A percentile compares a stretch with the other conserved stretches of the same genome.
phyloP scores from a whole-genome alignment of 1,140 invertebrate species.

The Catajapyx aquilonaris region DNA sequence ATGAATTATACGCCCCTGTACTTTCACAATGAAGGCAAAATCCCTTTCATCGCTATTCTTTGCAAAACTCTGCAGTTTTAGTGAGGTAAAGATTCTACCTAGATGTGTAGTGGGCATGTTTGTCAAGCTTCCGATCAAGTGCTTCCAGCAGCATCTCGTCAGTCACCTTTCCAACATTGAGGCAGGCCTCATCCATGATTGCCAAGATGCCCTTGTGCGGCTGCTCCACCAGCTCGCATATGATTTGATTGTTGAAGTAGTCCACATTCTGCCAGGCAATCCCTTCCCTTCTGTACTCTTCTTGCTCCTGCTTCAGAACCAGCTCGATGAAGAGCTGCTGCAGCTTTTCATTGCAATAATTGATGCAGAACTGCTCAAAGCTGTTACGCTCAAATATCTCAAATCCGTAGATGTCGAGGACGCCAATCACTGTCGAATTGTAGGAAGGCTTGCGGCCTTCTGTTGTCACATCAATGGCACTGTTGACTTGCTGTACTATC shows the following conservation, averaged over 20 bases:
- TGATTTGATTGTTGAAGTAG: constrained; percentile 60
- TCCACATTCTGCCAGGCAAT: constrained; percentile 78
- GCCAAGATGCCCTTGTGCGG: constrained; percentile 75
- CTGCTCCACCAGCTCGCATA: constrained; percentile 81
- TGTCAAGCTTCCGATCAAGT: constrained; percentile 71
- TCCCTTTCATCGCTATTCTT: too few relatives aligned
- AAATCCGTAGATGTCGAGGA: constrained; percentile 93
- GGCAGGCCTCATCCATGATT: constrained; percentile 84
- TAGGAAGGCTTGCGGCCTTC: constrained; percentile 29
- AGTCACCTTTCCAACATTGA: constrained; percentile 81
- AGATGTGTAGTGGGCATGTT: constrained; percentile 74
- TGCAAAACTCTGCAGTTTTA: too few relatives aligned
- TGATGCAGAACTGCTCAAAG: constrained; percentile 93
- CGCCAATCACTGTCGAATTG: constrained; percentile 72
- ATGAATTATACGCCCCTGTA: too few relatives aligned
- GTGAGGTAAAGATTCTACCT: too few relatives aligned
- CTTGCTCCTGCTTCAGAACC: constrained; percentile 87
- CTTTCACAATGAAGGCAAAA: too few relatives aligned
- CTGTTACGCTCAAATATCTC: constrained; percentile 90
- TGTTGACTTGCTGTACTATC: constrained; percentile 77
- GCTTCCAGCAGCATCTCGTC: constrained; percentile 80
- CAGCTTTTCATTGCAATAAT: constrained; percentile 92
- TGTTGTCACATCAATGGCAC: constrained; percentile 45
- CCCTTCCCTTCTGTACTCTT: constrained; percentile 80
- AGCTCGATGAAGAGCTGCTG: constrained; percentile 92